phyloP scores from a whole-genome alignment of 2,113 vertebrate genomes.

The Naja naja region DNA sequence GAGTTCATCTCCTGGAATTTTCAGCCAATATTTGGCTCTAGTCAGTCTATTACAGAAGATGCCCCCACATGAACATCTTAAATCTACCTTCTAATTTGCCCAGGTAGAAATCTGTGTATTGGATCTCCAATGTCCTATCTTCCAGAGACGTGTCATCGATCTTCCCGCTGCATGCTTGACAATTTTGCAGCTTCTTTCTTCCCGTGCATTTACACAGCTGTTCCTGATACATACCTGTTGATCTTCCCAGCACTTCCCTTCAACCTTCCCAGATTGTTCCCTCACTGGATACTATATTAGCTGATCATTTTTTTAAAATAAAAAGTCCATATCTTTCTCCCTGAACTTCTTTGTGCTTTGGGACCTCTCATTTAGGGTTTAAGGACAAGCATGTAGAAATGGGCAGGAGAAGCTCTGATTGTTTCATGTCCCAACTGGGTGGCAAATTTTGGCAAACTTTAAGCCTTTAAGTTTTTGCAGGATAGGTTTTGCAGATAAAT shows the following conservation, averaged over 20 bases:
- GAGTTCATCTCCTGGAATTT: not conserved
- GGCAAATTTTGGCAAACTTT: not conserved
- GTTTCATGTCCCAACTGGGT: not conserved
- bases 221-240: not conserved
- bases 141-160: not conserved
- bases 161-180: not conserved
- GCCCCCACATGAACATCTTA: not conserved
- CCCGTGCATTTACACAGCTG: not conserved
- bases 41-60: not conserved
- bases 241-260: not conserved
- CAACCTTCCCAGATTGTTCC: not conserved
- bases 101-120: not conserved
- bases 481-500: not conserved
- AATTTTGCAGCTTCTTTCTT: not conserved
- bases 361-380: not conserved
- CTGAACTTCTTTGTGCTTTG: not conserved
- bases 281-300: not conserved
- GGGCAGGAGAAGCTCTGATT: not conserved
- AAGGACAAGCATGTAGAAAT: not conserved
- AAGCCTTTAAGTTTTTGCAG: not conserved
- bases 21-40: not conserved
- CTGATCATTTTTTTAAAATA: not conserved
- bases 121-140: not conserved
- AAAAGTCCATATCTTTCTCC: not conserved
- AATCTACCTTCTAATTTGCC: not conserved